Evolutionary conservation across 2,797 vertebrate species (phyloP).

Genomic region (Coluber constrictor): DNA sequence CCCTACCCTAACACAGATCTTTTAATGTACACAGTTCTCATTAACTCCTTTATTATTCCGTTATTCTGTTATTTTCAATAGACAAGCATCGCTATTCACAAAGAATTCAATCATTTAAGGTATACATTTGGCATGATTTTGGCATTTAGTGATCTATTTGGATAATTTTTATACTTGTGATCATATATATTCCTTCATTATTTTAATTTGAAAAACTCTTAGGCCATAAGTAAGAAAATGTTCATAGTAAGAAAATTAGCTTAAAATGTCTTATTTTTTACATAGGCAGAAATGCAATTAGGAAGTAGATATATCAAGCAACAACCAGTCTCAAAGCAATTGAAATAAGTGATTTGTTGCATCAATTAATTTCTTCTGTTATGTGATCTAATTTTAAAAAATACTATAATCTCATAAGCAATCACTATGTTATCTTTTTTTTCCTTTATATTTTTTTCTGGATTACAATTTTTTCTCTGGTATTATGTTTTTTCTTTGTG

Average conservation of each 20-base stretch:
- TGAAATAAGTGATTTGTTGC: constrained; percentile 52
- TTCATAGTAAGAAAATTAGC: constrained; percentile 49
- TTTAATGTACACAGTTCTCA: not conserved
- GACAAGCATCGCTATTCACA: not conserved
- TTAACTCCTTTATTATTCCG: not conserved
- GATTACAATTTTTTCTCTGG: not conserved
- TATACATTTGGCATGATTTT: not conserved
- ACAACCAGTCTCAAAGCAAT: constrained; percentile 47
- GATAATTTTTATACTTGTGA: constrained; percentile 23
- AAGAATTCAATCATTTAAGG: not conserved
- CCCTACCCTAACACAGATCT: not conserved
- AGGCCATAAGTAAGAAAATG: constrained; percentile 36
- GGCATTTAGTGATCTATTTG: constrained; percentile 12
- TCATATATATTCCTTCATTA: constrained; percentile 29
- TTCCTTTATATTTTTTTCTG: constrained; percentile 22
- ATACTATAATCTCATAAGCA: constrained; percentile 41
- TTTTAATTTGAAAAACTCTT: constrained; percentile 34
- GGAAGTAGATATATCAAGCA: constrained; percentile 37
- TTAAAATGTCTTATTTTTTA: constrained; percentile 46
- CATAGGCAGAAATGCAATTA: constrained; percentile 41
- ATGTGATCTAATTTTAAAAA: constrained; percentile 39
- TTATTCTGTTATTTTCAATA: not conserved
- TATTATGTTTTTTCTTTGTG: constrained; percentile 25
- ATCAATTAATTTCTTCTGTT: constrained; percentile 40
- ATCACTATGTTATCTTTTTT: constrained; percentile 37